Evolutionary conservation across 30 jellyfish, hydroid and myxozoan species (phyloP).

Genomic region (Euphysa ruthae): DNA sequence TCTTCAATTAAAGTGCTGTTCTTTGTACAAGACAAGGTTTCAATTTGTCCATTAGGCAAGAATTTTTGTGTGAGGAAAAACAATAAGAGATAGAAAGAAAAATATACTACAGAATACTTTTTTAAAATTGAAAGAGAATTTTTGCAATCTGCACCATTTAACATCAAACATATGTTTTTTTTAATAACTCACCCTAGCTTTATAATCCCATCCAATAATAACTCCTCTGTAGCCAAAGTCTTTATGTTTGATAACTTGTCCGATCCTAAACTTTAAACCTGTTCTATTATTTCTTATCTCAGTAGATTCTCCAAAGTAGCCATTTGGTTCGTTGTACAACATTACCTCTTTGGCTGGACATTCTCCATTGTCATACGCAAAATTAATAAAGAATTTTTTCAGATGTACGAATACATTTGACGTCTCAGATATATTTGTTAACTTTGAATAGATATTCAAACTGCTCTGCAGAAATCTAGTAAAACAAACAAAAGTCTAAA

Average conservation of each 20-base stretch:
- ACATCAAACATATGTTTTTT: too few species aligned
- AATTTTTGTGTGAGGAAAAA: too few species aligned
- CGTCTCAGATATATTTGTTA: conserved; percentile 13
- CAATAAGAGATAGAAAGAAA: too few species aligned
- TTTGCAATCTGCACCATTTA: too few species aligned
- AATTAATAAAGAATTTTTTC: neutral
- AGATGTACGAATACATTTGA: neutral
- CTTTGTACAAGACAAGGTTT: too few species aligned
- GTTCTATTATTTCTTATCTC: conserved; percentile 56
- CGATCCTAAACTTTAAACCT: conserved; percentile 62
- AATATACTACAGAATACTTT: too few species aligned
- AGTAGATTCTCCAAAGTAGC: conserved; percentile 66
- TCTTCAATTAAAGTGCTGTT: too few species aligned
- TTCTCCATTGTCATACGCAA: conserved; percentile 53
- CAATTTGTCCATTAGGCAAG: too few species aligned
- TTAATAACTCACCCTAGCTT: conserved; percentile 54
- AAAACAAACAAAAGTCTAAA: neutral
- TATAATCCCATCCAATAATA: conserved; percentile 86
- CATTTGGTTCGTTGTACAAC: conserved; percentile 45
- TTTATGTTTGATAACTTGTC: conserved; percentile 88
- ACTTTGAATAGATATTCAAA: neutral
- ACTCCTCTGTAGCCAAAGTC: conserved; percentile 83
- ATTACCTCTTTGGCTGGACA: conserved; percentile 91
- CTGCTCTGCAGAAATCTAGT: conserved; percentile 6
- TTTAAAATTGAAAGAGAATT: too few species aligned